phyloP scores from a whole-genome alignment of 2,888 invertebrate genomes.

The Athetis lepigone region DNA sequence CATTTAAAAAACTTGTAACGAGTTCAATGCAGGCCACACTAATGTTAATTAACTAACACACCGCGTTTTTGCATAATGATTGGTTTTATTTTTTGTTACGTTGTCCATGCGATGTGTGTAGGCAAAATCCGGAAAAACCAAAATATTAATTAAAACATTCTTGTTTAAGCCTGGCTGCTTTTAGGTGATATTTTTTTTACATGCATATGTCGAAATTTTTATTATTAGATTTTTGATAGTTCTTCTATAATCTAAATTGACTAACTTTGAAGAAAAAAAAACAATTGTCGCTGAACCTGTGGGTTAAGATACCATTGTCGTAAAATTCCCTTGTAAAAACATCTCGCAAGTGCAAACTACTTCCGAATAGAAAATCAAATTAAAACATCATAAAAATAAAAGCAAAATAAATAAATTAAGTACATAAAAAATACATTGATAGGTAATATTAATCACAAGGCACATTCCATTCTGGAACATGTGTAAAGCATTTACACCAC shows the following conservation, averaged over 20 bases:
- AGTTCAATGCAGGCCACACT: neutral
- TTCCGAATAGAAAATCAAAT: conserved; percentile 15
- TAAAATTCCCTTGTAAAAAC: neutral
- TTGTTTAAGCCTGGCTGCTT: neutral
- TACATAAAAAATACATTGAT: conserved; percentile 25
- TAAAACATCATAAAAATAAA: conserved; percentile 22
- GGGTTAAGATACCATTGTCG: no score
- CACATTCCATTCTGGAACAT: conserved; percentile 38
- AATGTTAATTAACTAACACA: conserved; percentile 5
- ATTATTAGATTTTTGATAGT: no score
- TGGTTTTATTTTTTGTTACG: neutral
- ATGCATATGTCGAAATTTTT: conserved; percentile 15
- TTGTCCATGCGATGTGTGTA: conserved; percentile 10
- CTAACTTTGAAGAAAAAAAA: no score
- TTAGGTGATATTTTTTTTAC: neutral
- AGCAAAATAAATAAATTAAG: conserved; percentile 48
- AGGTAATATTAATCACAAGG: conserved; percentile 41
- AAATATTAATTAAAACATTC: neutral
- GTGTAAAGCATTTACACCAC: conserved; percentile 42
- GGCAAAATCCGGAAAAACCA: conserved; percentile 1
- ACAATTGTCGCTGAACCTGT: no score
- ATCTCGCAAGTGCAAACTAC: neutral
- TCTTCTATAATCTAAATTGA: no score
- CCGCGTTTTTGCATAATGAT: neutral
- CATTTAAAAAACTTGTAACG: no score